Evolutionary conservation across 2,888 invertebrate species (phyloP).

Genomic region (Drosophila macrospina): DNA sequence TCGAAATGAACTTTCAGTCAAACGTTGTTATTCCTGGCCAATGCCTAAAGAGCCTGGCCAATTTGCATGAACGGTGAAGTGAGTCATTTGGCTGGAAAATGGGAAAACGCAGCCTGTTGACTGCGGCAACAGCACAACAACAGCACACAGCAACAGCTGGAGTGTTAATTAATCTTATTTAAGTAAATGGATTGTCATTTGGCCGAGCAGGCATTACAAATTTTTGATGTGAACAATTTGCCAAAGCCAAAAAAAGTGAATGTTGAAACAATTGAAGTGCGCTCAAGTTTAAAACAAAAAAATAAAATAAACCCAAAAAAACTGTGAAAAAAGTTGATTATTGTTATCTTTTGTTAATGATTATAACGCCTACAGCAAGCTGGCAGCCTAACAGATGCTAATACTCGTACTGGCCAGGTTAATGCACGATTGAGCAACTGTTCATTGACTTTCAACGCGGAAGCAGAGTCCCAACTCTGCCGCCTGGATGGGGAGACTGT

Average conservation of each 20-base stretch:
- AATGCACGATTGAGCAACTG: slow-evolving; percentile 76
- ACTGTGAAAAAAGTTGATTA: slow-evolving; percentile 40
- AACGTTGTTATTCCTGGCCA: slow-evolving; percentile 23
- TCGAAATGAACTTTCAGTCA: slow-evolving; percentile 51
- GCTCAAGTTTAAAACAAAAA: slow-evolving; percentile 46
- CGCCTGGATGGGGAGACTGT: slow-evolving; percentile 15
- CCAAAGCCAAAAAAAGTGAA: slow-evolving; percentile 61
- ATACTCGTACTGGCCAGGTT: slow-evolving; percentile 58
- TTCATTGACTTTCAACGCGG: slow-evolving; percentile 76
- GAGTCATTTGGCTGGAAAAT: slow-evolving; percentile 42
- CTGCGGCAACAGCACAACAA: slow-evolving; percentile 21
- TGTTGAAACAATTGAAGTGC: slow-evolving; percentile 71
- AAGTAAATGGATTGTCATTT: slow-evolving; percentile 73
- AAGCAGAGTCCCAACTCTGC: slow-evolving; percentile 46
- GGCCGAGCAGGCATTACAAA: slow-evolving; percentile 54
- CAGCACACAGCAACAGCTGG: slow-evolving; percentile 43
- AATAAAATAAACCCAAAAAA: background rate
- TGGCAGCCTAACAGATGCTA: slow-evolving; percentile 36
- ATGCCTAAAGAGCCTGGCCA: slow-evolving; percentile 6
- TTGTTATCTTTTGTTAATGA: slow-evolving; percentile 78
- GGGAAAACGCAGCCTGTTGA: slow-evolving; percentile 56
- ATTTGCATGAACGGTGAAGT: slow-evolving; percentile 34
- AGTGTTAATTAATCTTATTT: slow-evolving; percentile 76
- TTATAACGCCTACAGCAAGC: slow-evolving; percentile 65
- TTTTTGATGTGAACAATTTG: slow-evolving; percentile 58